Percentiles rank a stretch among this genome's conserved stretches.
phyloP scores from a whole-genome alignment of 2,888 invertebrate genomes.

The Melipona beecheii region DNA sequence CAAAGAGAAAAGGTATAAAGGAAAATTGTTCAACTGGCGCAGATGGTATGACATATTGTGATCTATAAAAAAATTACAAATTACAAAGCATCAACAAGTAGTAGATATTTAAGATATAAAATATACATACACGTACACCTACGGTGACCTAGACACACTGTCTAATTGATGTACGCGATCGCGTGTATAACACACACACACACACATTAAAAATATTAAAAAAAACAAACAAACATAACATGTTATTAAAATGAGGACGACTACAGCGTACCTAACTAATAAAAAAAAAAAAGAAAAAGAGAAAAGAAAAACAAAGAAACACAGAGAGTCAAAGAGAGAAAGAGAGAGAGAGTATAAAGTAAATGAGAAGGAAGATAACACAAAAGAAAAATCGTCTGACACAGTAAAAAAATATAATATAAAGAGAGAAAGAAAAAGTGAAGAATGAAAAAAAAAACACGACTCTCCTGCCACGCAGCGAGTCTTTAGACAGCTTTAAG shows the following conservation, averaged over 20 bases:
- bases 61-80: constrained; percentile 81
- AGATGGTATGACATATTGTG: constrained; percentile 83
- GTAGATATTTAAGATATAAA: constrained; percentile 80
- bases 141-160: constrained; percentile 53
- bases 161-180: constrained; percentile 58
- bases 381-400: constrained; percentile 60
- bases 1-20: constrained; percentile 74
- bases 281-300: constrained; percentile 54
- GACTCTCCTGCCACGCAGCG: constrained; percentile 82
- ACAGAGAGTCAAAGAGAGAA: constrained; percentile 34
- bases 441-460: constrained; percentile 64
- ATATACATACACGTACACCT: constrained; percentile 55
- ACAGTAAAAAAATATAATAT: constrained; percentile 66
- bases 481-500: constrained; percentile 83
- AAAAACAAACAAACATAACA: constrained; percentile 34
- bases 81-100: constrained; percentile 82
- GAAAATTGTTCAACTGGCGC: constrained; percentile 77
- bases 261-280: constrained; percentile 78
- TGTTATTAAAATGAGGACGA: constrained; percentile 72
- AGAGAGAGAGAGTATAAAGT: constrained; percentile 44
- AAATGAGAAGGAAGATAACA: constrained; percentile 46
- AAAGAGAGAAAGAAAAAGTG: constrained; percentile 60
- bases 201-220: constrained; percentile 27
- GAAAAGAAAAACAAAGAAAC: constrained; percentile 48
- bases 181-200: constrained; percentile 58